Conservation (phyloP, 2,797 vertebrate species). For the Sebastes nivosus region DNA sequence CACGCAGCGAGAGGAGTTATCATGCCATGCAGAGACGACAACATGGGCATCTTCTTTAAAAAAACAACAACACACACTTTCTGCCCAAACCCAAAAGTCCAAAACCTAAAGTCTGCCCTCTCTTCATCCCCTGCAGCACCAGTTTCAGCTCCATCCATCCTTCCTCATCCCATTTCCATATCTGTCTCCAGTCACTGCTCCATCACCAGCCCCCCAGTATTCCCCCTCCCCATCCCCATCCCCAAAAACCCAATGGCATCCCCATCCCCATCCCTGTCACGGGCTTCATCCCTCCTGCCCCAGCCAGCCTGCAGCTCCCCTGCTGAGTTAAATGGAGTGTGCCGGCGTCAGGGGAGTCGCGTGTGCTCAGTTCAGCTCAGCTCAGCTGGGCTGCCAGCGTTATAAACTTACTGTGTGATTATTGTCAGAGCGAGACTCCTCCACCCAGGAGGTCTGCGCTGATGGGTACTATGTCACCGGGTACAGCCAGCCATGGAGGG, state of each 20-base stretch:
- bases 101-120: constrained; percentile 1
- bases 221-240: neutral
- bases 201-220: constrained; percentile 24
- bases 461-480: constrained; percentile 78
- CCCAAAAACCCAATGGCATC: constrained; percentile 54
- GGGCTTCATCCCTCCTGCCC: constrained; percentile 72
- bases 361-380: constrained; percentile 72
- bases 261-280: constrained; percentile 65
- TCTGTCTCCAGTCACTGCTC: constrained; percentile 61
- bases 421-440: constrained; percentile 76
- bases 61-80: neutral
- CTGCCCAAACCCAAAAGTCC: constrained; percentile 35
- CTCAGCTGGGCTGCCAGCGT: constrained; percentile 72
- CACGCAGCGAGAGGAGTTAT: constrained; percentile 5
- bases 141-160: constrained; percentile 43
- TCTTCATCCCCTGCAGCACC: constrained; percentile 46
- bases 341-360: constrained; percentile 71
- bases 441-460: constrained; percentile 74
- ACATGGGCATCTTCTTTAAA: constrained; percentile 24
- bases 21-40: constrained; percentile 5
- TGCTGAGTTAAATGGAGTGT: constrained; percentile 83
- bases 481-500: constrained; percentile 63
- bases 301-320: constrained; percentile 67
- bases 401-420: constrained; percentile 82
- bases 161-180: constrained; percentile 58